Evolutionary conservation across 2,888 invertebrate species (phyloP), one percentile per base, ranked within the genome.

Genomic region (Ochropacha duplaris): DNA sequence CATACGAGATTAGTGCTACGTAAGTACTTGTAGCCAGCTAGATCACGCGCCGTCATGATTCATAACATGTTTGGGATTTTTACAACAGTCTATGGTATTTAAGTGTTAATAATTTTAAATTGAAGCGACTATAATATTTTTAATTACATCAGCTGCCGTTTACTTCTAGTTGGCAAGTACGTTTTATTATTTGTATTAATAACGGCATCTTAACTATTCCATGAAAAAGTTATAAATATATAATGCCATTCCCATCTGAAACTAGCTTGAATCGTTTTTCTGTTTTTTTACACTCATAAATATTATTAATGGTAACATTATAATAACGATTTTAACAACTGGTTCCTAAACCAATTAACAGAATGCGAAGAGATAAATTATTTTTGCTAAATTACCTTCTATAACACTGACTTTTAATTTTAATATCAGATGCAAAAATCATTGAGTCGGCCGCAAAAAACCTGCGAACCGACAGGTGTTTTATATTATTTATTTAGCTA

Each of bases 41-140:
- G 68, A 60, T 65, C 63, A 63, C 62, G 58, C 61, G 62, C 65
- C 70, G 72, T 69, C 61, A 65, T 81, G 76, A 83, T 80, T 81
- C 77, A 82, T 76, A 69, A 71, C 67, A 72, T 66, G 66, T 70
- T 74, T 65, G 61, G 61, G 66, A 69, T 75, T 76, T 75, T 72
- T 64, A 73, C 68, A 75, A 68, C 66, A 9, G 44, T 16, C 44
- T n/a, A 67, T 66, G 64, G 67, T 69, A 68, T 69, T 70, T 73
- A 71, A 67, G 67, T 71, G 70, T 64, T 70, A 66, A 71, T 74
- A 68, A 68, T 69, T 61, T 68, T 69, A 66, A 71, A 44, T 68
- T 63, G 68, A 69, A 69, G 71, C 64, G 59, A 64, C 62, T 64
- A 62, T 68, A 66, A 66, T 68, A 65, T 66, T 71, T 54, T 58